phyloP scores from a whole-genome alignment of 2,888 invertebrate genomes.

The Sinohyriopsis cumingii region DNA sequence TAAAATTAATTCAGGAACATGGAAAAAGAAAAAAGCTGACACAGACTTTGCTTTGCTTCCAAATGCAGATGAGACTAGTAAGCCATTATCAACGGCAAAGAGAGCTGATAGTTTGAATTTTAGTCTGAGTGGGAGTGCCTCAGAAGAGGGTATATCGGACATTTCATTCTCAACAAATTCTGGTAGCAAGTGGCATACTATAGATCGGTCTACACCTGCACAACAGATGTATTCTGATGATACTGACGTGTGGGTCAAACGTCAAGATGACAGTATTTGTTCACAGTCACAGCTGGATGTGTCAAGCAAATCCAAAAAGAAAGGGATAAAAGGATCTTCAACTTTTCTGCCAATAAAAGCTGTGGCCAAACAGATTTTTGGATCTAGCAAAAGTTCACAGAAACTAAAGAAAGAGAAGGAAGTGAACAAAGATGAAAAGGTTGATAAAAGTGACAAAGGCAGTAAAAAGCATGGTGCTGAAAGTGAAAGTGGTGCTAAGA shows the following conservation, averaged over 20 bases:
- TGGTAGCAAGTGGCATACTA: slow-evolving; percentile 6
- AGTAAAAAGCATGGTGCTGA: slow-evolving; percentile 6
- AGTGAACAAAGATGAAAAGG: slow-evolving; percentile 4
- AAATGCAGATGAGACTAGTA: slow-evolving; percentile 63
- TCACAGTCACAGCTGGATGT: slow-evolving; percentile 21
- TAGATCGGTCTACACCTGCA: slow-evolving; percentile 17
- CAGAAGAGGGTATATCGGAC: neutral
- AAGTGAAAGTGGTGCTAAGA: no score
- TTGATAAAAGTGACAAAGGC: slow-evolving; percentile 10
- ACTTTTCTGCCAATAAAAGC: slow-evolving; percentile 28
- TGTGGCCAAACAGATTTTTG: slow-evolving; percentile 35
- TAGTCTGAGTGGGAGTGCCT: neutral
- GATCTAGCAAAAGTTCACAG: slow-evolving; percentile 17
- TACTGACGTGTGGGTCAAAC: slow-evolving; percentile 37
- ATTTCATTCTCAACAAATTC: slow-evolving; percentile 7
- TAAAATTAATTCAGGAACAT: slow-evolving; percentile 53
- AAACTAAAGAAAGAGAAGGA: slow-evolving; percentile 19
- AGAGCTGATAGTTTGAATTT: slow-evolving; percentile 36
- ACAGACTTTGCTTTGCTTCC: slow-evolving; percentile 49
- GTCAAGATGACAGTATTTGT: slow-evolving; percentile 25
- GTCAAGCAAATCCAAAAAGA: slow-evolving; percentile 29
- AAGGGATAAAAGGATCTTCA: slow-evolving; percentile 31
- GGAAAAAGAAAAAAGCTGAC: slow-evolving; percentile 55
- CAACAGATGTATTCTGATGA: slow-evolving; percentile 19
- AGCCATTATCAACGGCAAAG: slow-evolving; percentile 39